These are phyloP conservation scores for Hemitrygon akajei DNA, from an alignment of 2,797 vertebrate species.

Conservation along the genomic window DNA sequence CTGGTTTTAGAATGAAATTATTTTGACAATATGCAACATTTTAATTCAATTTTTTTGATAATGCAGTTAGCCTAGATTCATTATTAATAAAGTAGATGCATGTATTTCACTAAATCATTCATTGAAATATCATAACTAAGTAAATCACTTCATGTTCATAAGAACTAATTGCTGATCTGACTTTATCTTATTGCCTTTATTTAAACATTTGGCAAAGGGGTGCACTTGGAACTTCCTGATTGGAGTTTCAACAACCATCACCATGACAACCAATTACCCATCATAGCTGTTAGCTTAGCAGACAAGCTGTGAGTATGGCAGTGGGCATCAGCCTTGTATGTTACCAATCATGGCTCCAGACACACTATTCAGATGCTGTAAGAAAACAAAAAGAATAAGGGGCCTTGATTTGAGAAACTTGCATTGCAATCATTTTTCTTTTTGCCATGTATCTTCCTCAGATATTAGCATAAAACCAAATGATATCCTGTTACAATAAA, in stretches of 20 bases:
- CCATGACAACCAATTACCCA: slow-evolving; percentile 1
- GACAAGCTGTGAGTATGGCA: neutral
- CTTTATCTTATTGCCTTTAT: neutral
- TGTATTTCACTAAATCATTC: neutral
- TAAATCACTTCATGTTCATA: neutral
- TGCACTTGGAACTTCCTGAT: neutral
- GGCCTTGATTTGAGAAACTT: neutral
- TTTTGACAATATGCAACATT: neutral
- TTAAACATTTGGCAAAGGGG: neutral
- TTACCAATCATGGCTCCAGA: neutral
- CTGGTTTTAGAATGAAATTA: neutral
- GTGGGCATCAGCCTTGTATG: neutral
- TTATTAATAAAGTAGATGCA: neutral
- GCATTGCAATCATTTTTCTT: neutral
- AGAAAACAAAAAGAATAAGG: slow-evolving; percentile 9
- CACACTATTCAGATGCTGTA: neutral
- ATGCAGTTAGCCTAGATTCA: neutral
- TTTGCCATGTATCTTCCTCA: neutral
- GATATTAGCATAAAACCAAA: neutral
- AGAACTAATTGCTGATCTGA: neutral
- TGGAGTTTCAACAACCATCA: neutral
- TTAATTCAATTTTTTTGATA: neutral
- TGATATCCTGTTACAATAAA: neutral
- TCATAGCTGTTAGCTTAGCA: neutral
- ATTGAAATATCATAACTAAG: neutral